phyloP scores from a whole-genome alignment of 2,797 vertebrate species.

The Esox masquinongy region DNA sequence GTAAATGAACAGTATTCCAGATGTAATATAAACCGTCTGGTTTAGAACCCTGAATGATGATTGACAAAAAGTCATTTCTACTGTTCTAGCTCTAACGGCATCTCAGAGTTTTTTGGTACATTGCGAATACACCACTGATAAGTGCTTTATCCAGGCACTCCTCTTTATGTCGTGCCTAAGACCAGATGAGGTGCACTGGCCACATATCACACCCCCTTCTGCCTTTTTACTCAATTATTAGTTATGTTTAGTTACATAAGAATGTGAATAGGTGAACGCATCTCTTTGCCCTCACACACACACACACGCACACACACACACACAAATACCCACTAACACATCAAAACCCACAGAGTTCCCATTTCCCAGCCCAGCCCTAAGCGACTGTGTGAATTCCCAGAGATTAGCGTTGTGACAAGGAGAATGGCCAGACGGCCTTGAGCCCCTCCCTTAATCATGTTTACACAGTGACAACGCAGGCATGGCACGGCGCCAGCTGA shows the following conservation, averaged over 20 bases:
- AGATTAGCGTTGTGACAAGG: slow-evolving; percentile 6
- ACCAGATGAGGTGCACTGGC: too few species aligned
- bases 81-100: too few species aligned
- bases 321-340: background rate
- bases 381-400: slow-evolving; percentile 8
- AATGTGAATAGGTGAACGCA: background rate
- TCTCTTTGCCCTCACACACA: slow-evolving; percentile 3
- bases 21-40: too few species aligned
- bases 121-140: too few species aligned
- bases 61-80: too few species aligned
- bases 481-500: slow-evolving; percentile 5
- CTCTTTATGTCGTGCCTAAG: too few species aligned
- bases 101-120: too few species aligned
- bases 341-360: background rate
- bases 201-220: background rate
- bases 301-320: slow-evolving; percentile 18
- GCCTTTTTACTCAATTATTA: too few species aligned
- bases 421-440: background rate
- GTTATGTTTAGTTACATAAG: too few species aligned
- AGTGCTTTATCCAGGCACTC: too few species aligned
- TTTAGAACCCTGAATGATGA: too few species aligned
- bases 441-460: slow-evolving; percentile 10
- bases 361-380: slow-evolving; percentile 2
- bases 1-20: too few species aligned
- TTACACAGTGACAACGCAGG: background rate